Evolutionary conservation across 2,113 vertebrate genomes (phyloP), one percentile per base, ranked within the genome.

Genomic region (Gymnorhina tibicen): DNA sequence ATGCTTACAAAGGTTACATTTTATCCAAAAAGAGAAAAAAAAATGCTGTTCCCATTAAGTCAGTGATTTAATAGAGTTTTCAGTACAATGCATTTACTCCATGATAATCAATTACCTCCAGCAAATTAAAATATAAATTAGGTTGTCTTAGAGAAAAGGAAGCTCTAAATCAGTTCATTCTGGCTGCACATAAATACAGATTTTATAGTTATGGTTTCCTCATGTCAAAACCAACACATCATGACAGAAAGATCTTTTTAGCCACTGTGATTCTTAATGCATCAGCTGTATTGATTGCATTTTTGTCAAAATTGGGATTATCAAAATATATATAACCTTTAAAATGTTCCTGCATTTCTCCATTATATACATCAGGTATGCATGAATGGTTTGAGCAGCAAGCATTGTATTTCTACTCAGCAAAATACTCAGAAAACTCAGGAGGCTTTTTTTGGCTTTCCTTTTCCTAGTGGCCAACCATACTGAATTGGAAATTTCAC

Each of bases 101-200:
- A 93, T 89, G 91, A 89, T 97, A 97, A 97, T 98, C 97, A 96
- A 97, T 98, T 98, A 96, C 83, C 84, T 95, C 74, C 80, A 94
- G 97, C 95, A 97, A 98, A 98, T 98, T 97, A 97, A 98, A 98
- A 95, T 92, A 96, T 95, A 97, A 97, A 97, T 97, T 97, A 95
- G 63, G 44, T 94, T 97, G 95, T 95, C 93, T 81, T 33, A 27
- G 72, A 66, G 79, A 82, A 93, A 89, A 87, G 76, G 85, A 96
- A 97, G 50, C 74, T 81, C 89, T 95, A 95, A 97, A 97, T 97
- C 96, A 93, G 88, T 93, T 97, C 0, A 0, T 91, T 97, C 87
- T 87, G 72, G 84, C 67, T 91, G 52, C 67, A 87, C 69, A 85
- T 86, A 96, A 96, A 97, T 92, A 95, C 50, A 74, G 39, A 89